These are phyloP conservation scores for Dendrolimus kikuchii DNA, from an alignment of 1,140 invertebrate genomes.

Conservation along the genomic window DNA sequence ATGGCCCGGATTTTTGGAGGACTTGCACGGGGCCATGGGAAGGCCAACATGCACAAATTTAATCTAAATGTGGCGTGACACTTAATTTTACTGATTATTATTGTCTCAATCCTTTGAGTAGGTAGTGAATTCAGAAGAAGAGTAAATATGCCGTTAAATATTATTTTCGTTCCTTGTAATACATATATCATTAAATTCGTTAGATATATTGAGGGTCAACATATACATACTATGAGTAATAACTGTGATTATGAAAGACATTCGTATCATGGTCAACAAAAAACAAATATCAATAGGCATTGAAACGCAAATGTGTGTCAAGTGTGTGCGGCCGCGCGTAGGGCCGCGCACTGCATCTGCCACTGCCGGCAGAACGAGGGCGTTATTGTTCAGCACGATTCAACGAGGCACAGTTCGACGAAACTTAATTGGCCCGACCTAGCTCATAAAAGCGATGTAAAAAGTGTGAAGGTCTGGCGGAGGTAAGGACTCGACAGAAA, in stretches of 20 bases:
- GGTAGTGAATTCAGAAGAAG: no score
- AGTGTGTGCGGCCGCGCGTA: constrained; percentile 37
- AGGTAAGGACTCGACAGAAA: constrained; percentile 67
- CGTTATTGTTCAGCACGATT: constrained; percentile 41
- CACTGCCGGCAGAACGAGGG: constrained; percentile 34
- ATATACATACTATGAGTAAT: not conserved
- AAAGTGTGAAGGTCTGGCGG: constrained; percentile 69
- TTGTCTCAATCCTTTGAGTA: no score
- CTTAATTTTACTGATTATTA: no score
- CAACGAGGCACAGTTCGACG: constrained; percentile 24
- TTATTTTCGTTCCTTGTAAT: no score
- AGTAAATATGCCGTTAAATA: no score
- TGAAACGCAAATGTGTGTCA: constrained; percentile 57
- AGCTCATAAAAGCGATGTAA: constrained; percentile 68
- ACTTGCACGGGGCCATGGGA: no score
- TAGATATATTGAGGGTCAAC: no score
- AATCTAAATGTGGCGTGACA: no score
- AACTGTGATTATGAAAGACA: constrained; percentile 4
- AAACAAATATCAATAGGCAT: constrained; percentile 48
- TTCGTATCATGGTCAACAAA: constrained; percentile 22
- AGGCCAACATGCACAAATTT: no score
- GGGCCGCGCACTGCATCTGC: constrained; percentile 26
- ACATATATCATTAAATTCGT: no score
- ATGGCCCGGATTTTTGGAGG: no score
- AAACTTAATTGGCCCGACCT: constrained; percentile 68